Evolutionary conservation across 2,113 vertebrate genomes (phyloP), one percentile per base, ranked within the genome.

Genomic region (Apteryx owenii): DNA sequence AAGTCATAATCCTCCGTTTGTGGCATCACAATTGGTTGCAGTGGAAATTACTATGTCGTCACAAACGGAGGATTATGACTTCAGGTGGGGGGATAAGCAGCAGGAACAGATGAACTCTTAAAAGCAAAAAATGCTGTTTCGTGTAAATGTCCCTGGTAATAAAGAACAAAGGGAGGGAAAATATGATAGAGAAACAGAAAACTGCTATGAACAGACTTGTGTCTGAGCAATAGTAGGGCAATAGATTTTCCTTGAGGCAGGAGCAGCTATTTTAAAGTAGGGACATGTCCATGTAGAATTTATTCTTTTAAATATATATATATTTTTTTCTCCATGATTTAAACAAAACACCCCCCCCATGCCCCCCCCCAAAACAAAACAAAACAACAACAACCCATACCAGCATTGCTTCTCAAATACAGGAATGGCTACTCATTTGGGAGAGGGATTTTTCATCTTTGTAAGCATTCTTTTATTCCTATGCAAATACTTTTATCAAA

Each of bases 71-170:
- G 94, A 90, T 89, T 94, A 96, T 95, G 95, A 79, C 93, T 97
- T 97, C 95, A 96, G 95, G 96, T 94, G 77, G 77, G 56, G 95
- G 53, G 33, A 48, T 91, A 96, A 93, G 82, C 97, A 95, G 95
- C 81, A 73, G 94, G 97, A 95, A 89, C 80, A 80, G 50, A 96
- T 96, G 87, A 97, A 96, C 89, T 90, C 79, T 91, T 90, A 94
- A 89, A 94, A 93, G 77, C 70, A 94, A 88, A 93, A 60, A 77
- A 93, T 69, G 44, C 54, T 81, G 80, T 81, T 97, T 86, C 91
- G 73, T 95, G 92, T 95, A 97, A 97, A 97, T 92, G 92, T 90
- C 91, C 84, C 61, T 60, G 66, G 36, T 89, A 66, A 64, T 81
- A 80, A 94, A 96, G 92, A 95, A 91, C 58, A 75, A 97, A 89